Conservation (phyloP, 2,888 invertebrate genomes). For the Vesta saturnalis region DNA sequence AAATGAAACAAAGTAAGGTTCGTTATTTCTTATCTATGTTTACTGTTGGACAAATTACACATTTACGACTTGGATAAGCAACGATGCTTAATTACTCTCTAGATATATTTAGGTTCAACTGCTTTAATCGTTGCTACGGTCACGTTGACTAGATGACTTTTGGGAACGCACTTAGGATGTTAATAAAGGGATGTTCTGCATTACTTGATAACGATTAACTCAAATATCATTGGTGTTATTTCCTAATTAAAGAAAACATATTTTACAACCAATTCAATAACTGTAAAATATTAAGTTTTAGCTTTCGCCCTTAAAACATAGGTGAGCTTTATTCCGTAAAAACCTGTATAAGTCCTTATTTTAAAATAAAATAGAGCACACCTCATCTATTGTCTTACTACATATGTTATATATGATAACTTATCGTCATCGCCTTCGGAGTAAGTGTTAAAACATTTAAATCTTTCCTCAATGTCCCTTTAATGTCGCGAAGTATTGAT, state of each 20-base stretch:
- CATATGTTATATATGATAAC: no score
- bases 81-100: neutral
- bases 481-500: no score
- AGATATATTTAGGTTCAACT: neutral
- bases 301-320: no score
- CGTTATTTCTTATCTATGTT: neutral
- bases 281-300: no score
- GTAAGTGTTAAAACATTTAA: no score
- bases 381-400: no score
- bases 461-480: no score
- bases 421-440: no score
- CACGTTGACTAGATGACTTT: neutral
- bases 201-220: neutral
- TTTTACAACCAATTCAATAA: no score
- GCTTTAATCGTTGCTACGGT: neutral
- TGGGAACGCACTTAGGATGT: neutral
- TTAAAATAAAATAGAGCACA: no score
- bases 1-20: neutral
- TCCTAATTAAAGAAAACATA: neutral
- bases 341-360: no score
- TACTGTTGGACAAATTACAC: neutral
- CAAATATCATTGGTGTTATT: neutral
- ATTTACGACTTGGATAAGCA: neutral
- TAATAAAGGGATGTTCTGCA: neutral
- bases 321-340: no score